Evolutionary conservation across 1,140 invertebrate genomes (phyloP), one percentile per base, ranked within the genome.

Genomic region (Leucophenga varia): DNA sequence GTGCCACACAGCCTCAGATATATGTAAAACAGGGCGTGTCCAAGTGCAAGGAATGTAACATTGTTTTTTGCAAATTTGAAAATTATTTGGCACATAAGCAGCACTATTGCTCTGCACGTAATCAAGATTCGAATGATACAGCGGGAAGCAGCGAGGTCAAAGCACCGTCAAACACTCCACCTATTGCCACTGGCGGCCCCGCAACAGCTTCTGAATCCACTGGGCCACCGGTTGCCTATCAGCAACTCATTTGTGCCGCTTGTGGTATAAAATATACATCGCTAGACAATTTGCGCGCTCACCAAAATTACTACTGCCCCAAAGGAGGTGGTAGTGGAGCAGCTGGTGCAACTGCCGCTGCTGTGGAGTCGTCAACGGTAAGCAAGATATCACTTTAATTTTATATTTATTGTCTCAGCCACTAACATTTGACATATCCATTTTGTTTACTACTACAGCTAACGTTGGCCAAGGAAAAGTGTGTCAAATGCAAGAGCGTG

Each of bases 231-330:
- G 61, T 86, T 63, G 67, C 81, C 64, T 86, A 86, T 63, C 83
- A 89, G 22, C 89, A 92, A 60, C 81, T 91, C 18, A 92, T 91
- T 40, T 98, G 94, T 70, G 82, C 88, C 19, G 89, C 91, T 19
- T 98, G 95, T 73, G 93, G 93, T 19, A 96, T 97, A 49, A 94
- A 95, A 74, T 97, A 95, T 72, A 92, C 89, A 30, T 94, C 93
- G 1, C 81, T 92, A 54, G 93, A 95, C 71, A 97, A 95, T 73
- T 79, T 97, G 36, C 86, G 89, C 14, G 93, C 94, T 0, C 95
- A 97, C 77, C 93, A 97, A 71, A 87, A 90, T 1, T 96, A 90
- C 65, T 97, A 97, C 59, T 97, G 94, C 72, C 86, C 88, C 1
- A 93, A 94, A 67, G 79, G 86, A 57, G 79, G 82, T 9, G 79